Percentiles rank a stretch among this genome's conserved stretches.
Conservation (phyloP, 1,140 invertebrate species). For the Drosophila lini region DNA sequence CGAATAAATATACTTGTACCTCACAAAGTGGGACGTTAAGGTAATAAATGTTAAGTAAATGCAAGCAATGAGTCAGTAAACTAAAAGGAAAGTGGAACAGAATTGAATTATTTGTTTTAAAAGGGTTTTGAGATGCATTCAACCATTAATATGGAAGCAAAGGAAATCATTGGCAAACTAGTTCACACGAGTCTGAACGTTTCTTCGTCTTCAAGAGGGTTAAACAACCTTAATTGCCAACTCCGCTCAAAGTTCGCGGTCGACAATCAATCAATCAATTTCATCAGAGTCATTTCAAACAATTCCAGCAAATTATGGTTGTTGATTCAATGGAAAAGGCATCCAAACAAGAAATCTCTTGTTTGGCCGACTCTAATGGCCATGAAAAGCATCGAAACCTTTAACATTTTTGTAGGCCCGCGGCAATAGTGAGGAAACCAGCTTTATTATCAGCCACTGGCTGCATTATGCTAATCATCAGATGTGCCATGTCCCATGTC, state of each 20-base stretch:
- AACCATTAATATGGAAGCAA: not conserved
- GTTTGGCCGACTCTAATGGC: conserved; percentile 38
- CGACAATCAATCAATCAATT: conserved; percentile 52
- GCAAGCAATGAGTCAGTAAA: conserved; percentile 5
- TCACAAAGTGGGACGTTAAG: conserved; percentile 7
- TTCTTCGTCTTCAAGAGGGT: conserved; percentile 19
- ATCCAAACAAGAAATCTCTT: conserved; percentile 31
- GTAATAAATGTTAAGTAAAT: conserved; percentile 8
- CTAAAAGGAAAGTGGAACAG: conserved; percentile 2
- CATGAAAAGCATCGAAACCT: conserved; percentile 28
- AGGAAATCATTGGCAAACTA: conserved; percentile 28
- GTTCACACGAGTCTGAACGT: conserved; percentile 31
- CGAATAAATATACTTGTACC: conserved; percentile 5
- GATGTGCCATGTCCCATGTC: not conserved
- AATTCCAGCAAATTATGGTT: conserved; percentile 42
- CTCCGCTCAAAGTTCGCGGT: conserved; percentile 34
- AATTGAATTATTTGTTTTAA: not conserved
- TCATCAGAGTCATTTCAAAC: conserved; percentile 43
- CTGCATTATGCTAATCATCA: conserved; percentile 31
- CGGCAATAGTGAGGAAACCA: conserved; percentile 20
- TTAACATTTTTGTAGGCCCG: conserved; percentile 9
- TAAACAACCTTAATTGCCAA: conserved; percentile 48
- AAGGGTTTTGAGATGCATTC: not conserved
- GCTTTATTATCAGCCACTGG: conserved; percentile 3
- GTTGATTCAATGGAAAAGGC: conserved; percentile 27